Base-by-base conservation (phyloP, 2,797 vertebrate species). In the Amphiprion clarkii region DNA sequence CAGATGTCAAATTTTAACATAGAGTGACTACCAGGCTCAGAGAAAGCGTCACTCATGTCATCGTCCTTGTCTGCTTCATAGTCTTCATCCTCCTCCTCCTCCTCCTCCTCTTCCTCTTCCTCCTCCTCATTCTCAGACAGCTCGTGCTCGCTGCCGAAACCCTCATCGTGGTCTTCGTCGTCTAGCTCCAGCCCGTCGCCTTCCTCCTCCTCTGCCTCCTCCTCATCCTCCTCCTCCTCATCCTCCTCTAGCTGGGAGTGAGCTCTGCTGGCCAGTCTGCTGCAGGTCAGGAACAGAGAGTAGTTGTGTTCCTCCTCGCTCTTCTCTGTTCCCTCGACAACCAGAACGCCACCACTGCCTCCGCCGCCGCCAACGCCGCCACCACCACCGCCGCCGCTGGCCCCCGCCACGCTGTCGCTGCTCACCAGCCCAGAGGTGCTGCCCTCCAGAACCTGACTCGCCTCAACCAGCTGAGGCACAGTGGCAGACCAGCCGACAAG, bases 231-330 rank as follows among this genome's bases (percentile, higher is more conserved):
- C 0, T 97, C 97, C 1, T 96, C 96, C 3, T 94, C 94, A 0
- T 97, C 97, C 53, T 92, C 93, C 21, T 96, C 95, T 70, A 95
- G 92, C 3, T 96, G 95, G 44, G 91, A 85, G 79, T 94, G 81
- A 52, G 83, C 63, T 88, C 95, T 95, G 3, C 91, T 93, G 0
- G 95, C 95, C 78, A 95, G 94, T 74, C 96, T 96, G 76, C 87
- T 92, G 39, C 96, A 96, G n/a, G 96, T 96, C 79, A 99, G 94
- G 87, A 99, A 99, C 60, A 99, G 96, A 4, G 98, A 99, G 49
- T 99, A 99, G 92, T 99, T 99, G 96, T 99, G 98, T 86, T 99
- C 98, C 89, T 99, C 97, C 91, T 99, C 98, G 90, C 96, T 98
- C 90, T 99, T 97, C 92, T 99, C 97, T 0, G 94, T 93, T 42